Evolutionary conservation across 2,888 invertebrate species (phyloP), one percentile per base, ranked within the genome.

Genomic region (Trichogramma dendrolimi): DNA sequence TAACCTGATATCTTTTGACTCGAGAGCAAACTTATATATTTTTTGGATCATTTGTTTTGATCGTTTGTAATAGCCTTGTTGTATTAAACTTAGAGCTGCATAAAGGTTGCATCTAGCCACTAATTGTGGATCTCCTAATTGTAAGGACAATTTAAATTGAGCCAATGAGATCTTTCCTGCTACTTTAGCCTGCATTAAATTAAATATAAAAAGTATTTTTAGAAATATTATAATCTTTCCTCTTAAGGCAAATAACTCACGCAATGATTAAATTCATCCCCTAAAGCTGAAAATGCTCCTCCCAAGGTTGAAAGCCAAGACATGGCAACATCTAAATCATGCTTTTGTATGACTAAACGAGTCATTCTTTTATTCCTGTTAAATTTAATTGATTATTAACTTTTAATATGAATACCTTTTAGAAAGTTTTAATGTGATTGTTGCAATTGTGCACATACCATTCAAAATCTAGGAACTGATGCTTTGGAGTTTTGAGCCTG

Each of bases 301-400:
- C 97, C 98, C 11, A 98, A 83, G 1, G 98, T 97, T 27, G 96
- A 97, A 39, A 98, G 80, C 94, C 96, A 96, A 14, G 95, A 94
- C 83, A 96, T 87, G 41, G 92, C 85, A 80, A 90, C 85, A 70
- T 94, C 93, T 70, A 92, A 81, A 80, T 94, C 92, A 66, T 88
- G 83, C 70, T 84, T 83, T 67, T 87, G 88, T 82, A 87, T 75
- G 4, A 83, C 75, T 71, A 85, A 78, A 52, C 72, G 67, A 11
- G 77, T 77, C 46, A 85, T 72, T 70, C 80, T 81, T 47, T 81
- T 73, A 70, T 83, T 84, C 84, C 86, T 85, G 60, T 52, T 42
- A 55, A 7, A 54, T 46, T 58, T 59, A 46, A 56, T 10, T 44
- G 38, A 60, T 41, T 40, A n/a, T 8, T 48, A 54, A 47, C 6